These are phyloP conservation scores for Trachelus tabidus DNA, from an alignment of 2,888 invertebrate species.

Conservation along the genomic window DNA sequence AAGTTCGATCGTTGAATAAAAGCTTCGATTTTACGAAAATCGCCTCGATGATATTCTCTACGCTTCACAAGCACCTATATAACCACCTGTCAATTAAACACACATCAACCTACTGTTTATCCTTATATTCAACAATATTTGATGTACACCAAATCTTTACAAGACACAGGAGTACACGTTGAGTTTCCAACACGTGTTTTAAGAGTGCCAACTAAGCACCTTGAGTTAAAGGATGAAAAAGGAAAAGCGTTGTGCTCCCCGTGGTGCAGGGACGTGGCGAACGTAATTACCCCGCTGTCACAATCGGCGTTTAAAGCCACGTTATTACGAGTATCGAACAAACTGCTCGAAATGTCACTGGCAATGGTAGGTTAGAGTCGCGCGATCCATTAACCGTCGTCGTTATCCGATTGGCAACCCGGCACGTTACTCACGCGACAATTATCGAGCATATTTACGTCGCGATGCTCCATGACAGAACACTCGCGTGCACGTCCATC, in stretches of 20 bases:
- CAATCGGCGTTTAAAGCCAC: background rate
- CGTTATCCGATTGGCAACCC: constrained; percentile 29
- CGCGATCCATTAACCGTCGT: constrained; percentile 26
- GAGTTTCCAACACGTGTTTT: background rate
- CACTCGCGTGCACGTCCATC: constrained; percentile 50
- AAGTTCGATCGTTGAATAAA: background rate
- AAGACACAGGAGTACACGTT: background rate
- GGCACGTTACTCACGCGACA: constrained; percentile 30
- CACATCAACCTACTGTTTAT: background rate
- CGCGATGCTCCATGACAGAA: constrained; percentile 46
- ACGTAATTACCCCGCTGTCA: constrained; percentile 4
- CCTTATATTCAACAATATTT: background rate
- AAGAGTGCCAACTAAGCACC: background rate
- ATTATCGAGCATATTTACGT: constrained; percentile 29
- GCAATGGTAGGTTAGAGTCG: background rate
- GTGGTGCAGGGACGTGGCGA: constrained; percentile 5
- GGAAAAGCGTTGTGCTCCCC: background rate
- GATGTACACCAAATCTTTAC: background rate
- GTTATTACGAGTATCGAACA: background rate
- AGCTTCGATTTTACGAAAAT: background rate
- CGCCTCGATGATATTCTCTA: background rate
- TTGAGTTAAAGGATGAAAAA: background rate
- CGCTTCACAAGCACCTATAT: background rate
- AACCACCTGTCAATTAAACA: background rate
- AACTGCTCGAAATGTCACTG: constrained; percentile 2